Base-by-base conservation (phyloP, 1,140 invertebrate species). In the Physella acuta region DNA sequence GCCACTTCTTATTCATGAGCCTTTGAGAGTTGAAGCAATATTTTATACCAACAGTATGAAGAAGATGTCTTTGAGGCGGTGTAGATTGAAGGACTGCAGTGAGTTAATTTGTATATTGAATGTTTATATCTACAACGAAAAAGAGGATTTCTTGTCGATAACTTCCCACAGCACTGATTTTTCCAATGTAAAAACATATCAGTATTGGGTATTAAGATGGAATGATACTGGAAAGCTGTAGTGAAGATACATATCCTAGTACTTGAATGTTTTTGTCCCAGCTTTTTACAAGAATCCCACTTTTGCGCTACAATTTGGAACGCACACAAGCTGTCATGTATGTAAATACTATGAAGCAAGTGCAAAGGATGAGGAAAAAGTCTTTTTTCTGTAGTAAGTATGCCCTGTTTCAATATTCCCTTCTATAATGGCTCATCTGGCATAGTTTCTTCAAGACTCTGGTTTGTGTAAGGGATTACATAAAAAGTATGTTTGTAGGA, bases 51-150 rank as follows among this genome's bases (percentile, higher is more conserved):
- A 68, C 66, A 44, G 66, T 33, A 68, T 68, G 66, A 68, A 60
- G 56, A 68, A 68, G 56, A 68, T 68, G 56, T 68, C 66, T 26
- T 26, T 68, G 24, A 68, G 66, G n/a, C 66, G 66, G 26, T 68
- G 66, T 68, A 68, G 66, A 31, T n/a, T 36, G 39, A 68, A 60
- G 55, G 66, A 68, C 24, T 53, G 8, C 24, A 31, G 66, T 68
- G 53, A 67, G 64, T 64, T 52, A 30, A 39, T 30, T 61, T n/a
- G n/a, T n/a, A n/a, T n/a, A n/a, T n/a, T n/a, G n/a, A n/a, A n/a
- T n/a, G n/a, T n/a, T n/a, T n/a, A n/a, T n/a, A n/a, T n/a, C n/a
- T n/a, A n/a, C n/a, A n/a, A n/a, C n/a, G n/a, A n/a, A n/a, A n/a
- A n/a, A n/a, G n/a, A n/a, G n/a, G n/a, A n/a, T n/a, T n/a, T n/a